A percentile compares a stretch with the other conserved stretches of the same genome.
Evolutionary conservation across 37 sponge, comb jelly and placozoan species (phyloP).

Genomic region (Halisarca cf. caerulea): DNA sequence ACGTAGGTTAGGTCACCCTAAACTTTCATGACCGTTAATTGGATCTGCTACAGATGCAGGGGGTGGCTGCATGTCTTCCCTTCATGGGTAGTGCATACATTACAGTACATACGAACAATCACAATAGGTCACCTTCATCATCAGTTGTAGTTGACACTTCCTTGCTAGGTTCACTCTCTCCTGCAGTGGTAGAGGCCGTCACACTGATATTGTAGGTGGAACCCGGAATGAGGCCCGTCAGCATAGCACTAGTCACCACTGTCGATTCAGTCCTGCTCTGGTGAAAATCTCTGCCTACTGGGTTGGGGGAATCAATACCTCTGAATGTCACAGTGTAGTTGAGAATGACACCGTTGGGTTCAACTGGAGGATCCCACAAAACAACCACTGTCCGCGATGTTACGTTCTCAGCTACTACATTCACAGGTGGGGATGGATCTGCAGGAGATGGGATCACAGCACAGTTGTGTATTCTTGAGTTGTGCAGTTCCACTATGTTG

Average conservation of each 20-base stretch:
- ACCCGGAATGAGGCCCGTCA: background rate
- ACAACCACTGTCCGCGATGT: background rate
- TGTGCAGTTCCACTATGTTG: too few relatives aligned
- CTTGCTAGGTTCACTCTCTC: background rate
- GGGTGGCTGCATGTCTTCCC: too few relatives aligned
- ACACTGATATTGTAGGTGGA: background rate
- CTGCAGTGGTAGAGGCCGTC: background rate
- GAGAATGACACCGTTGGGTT: background rate
- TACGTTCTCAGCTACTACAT: background rate
- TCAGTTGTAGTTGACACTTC: too few relatives aligned
- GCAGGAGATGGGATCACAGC: background rate
- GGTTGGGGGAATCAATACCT: background rate
- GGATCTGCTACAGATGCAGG: too few relatives aligned
- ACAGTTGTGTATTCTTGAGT: too few relatives aligned
- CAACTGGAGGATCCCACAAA: background rate
- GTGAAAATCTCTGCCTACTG: background rate
- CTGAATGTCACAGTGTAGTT: background rate
- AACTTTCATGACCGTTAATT: too few relatives aligned
- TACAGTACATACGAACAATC: too few relatives aligned
- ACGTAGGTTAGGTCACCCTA: too few relatives aligned
- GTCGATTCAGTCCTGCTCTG: too few relatives aligned
- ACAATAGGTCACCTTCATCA: too few relatives aligned
- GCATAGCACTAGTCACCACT: background rate
- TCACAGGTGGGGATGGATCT: slow-evolving; percentile 1
- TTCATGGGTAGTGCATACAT: too few relatives aligned